These are phyloP conservation scores for Neolamprologus cancellatus DNA, from an alignment of 2,113 vertebrate species.

Conservation along the genomic window DNA sequence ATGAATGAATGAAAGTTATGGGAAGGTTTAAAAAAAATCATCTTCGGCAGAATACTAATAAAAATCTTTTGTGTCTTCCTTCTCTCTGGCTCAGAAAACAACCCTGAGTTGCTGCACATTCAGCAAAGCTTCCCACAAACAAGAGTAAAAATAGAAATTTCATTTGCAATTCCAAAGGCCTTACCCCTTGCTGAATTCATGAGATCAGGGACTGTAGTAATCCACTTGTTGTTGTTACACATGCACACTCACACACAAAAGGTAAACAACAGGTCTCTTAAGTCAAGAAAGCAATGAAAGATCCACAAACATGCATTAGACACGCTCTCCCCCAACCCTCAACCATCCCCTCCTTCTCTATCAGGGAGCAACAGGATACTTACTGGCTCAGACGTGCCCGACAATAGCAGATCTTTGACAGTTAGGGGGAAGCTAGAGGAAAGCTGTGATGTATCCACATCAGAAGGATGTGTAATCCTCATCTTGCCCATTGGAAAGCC, in stretches of 20 bases:
- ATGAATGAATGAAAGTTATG: background rate
- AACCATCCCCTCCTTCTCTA: background rate
- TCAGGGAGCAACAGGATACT: constrained; percentile 33
- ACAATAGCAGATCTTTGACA: constrained; percentile 89
- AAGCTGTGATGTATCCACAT: background rate
- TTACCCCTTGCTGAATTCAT: background rate
- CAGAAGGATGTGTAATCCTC: constrained; percentile 18
- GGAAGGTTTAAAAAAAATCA: background rate
- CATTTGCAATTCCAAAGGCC: background rate
- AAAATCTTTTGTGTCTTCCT: background rate
- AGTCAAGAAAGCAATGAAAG: background rate
- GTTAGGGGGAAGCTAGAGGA: constrained; percentile 70
- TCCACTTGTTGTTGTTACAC: background rate
- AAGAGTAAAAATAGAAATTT: background rate
- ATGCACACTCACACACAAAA: background rate
- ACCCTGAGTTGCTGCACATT: background rate
- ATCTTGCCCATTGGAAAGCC: constrained; percentile 48
- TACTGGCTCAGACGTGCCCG: constrained; percentile 75
- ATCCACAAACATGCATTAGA: background rate
- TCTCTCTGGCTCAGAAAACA: background rate
- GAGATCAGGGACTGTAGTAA: background rate
- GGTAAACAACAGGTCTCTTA: background rate
- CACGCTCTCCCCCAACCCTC: background rate
- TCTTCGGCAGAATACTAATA: background rate
- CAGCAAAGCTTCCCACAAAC: background rate